These are phyloP conservation scores for Microcebus murinus DNA, from an alignment of 2,113 vertebrate genomes.

Conservation along the genomic window DNA sequence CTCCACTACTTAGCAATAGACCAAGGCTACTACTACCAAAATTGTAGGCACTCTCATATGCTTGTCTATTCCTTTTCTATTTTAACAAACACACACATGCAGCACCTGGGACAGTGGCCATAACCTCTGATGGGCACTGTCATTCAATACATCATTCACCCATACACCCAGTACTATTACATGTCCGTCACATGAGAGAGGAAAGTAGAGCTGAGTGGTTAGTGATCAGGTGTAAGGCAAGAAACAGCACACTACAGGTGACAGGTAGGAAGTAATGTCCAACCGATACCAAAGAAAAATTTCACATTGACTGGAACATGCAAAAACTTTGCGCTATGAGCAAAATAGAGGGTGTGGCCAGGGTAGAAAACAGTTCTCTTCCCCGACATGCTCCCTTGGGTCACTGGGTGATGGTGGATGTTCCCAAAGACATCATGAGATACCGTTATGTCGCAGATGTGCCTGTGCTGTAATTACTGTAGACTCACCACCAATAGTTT, in stretches of 20 bases:
- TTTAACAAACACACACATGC: background rate
- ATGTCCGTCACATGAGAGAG: background rate
- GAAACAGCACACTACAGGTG: background rate
- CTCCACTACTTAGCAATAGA: background rate
- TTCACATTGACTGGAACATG: background rate
- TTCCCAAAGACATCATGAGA: no score
- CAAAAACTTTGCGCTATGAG: background rate
- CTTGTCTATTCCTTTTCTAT: background rate
- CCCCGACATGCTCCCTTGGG: rapidly evolving
- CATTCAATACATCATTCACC: no score
- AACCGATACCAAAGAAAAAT: background rate
- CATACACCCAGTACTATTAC: background rate
- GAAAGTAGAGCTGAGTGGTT: background rate
- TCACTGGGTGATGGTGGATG: background rate
- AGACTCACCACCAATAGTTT: background rate
- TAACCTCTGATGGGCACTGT: no score
- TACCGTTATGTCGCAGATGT: rapidly evolving
- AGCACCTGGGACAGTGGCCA: background rate
- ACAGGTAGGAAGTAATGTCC: background rate
- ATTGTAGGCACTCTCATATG: background rate
- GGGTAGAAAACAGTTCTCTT: background rate
- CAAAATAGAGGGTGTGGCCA: background rate
- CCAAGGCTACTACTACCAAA: no score
- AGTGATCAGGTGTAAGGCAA: background rate
- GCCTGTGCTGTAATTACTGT: no score